These are phyloP conservation scores for Pyrrhura leucotis DNA, from an alignment of 2,797 vertebrate species.

Conservation along the genomic window DNA sequence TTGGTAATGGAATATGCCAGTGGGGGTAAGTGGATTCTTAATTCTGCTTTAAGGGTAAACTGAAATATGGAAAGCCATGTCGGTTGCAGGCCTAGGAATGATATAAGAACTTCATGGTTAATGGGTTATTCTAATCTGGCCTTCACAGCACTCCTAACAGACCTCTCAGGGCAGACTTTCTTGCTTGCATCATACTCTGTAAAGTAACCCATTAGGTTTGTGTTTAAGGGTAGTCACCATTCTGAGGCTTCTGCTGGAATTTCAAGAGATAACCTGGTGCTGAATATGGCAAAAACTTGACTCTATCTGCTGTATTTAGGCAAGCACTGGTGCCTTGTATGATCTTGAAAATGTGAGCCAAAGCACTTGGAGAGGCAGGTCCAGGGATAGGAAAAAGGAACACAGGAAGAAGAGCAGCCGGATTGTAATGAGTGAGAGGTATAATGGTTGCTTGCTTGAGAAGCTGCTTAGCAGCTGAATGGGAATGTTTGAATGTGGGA, in stretches of 20 bases:
- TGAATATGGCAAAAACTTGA: not conserved
- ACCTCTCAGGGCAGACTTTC: not conserved
- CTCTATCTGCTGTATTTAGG: not conserved
- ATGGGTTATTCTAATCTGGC: not conserved
- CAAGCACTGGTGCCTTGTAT: not conserved
- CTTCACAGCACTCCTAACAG: not conserved
- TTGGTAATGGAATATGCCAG: constrained; percentile 91
- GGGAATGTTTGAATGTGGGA: not conserved
- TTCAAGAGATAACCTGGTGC: not conserved
- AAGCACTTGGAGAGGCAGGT: not conserved
- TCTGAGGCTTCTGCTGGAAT: not conserved
- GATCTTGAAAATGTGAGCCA: not conserved
- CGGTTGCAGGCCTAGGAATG: not conserved
- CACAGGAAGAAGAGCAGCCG: not conserved
- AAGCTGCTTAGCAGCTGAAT: not conserved
- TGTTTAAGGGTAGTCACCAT: not conserved
- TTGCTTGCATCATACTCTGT: not conserved
- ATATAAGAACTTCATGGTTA: not conserved
- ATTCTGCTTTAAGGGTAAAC: not conserved
- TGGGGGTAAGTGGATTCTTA: constrained; percentile 81
- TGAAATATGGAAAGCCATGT: not conserved
- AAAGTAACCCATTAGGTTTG: not conserved
- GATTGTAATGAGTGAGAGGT: not conserved
- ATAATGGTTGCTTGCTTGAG: not conserved
- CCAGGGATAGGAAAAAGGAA: not conserved